Base-by-base conservation (phyloP, 2,888 invertebrate genomes). In the Toxonevra muliebris region DNA sequence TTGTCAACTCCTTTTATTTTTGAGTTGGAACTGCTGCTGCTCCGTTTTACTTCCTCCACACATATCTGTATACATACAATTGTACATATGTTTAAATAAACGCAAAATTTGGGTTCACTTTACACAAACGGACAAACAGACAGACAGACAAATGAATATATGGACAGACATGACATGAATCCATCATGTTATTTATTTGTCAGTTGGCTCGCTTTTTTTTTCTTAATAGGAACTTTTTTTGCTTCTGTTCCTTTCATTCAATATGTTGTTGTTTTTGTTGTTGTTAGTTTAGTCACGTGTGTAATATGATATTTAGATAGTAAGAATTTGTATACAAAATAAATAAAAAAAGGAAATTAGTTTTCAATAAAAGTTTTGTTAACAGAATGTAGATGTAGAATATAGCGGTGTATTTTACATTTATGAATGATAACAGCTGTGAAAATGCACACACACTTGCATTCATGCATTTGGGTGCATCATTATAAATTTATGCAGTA, bases 61-160 rank as follows among this genome's bases (percentile, higher is more conserved):
- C 30, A 30, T 30, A n/a, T n/a, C n/a, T n/a, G n/a, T n/a, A 30
- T 7, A 30, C 30, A 30, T 30, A 2, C 30, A 11, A 15, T 12
- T 4, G n/a, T 30, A 30, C 30, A 11, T 20, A 30, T 30, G n/a
- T 10, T 20, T n/a, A 11, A 54, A 15, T 43, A 54, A 54, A 43
- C 54, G 43, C n/a, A 42, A 42, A 30, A 30, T 7, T 30, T 7
- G 30, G 7, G 30, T 7, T 30, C 30, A 30, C 30, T 30, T 30
- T 30, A 30, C 30, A 30, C 52, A 41, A 60, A 43, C 54, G 61
- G 57, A 67, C 68, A 52, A 63, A 69, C 61, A 65, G 58, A 64
- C 62, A 53, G 57, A 30, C 67, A 15, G 40, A 52, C 55, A 48
- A 20, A 66, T 11, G 55, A 62, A 72, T n/a, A 43, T 30, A 48